Evolutionary conservation across 2,797 vertebrate genomes (phyloP).

Genomic region (Echiichthys vipera): DNA sequence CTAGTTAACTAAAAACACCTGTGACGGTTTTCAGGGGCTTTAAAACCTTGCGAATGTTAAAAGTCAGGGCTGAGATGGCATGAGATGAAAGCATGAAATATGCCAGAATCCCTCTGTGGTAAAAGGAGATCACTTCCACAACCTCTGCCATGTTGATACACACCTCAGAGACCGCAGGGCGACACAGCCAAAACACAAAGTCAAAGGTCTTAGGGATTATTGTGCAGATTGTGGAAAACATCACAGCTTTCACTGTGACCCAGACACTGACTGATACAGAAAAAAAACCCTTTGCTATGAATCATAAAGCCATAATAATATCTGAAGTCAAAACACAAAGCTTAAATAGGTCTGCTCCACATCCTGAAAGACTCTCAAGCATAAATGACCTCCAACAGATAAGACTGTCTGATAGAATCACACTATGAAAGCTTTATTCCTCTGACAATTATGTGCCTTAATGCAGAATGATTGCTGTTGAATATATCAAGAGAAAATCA

Average conservation of each 20-base stretch:
- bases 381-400: not conserved
- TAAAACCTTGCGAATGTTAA: no score
- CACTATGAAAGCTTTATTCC: not conserved
- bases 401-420: not conserved
- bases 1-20: no score
- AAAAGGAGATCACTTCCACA: not conserved
- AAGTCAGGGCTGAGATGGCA: not conserved
- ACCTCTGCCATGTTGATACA: slow-evolving; percentile 4
- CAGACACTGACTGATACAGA: slow-evolving; percentile 27
- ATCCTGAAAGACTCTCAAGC: not conserved
- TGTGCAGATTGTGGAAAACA: slow-evolving; percentile 7
- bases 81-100: not conserved
- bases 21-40: no score
- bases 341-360: not conserved
- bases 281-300: slow-evolving; percentile 3
- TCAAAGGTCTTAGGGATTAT: slow-evolving; percentile 13
- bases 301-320: slow-evolving; percentile 35
- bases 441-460: not conserved
- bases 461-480: slow-evolving; percentile 2
- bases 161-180: slow-evolving; percentile 16
- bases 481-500: not conserved
- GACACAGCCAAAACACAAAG: slow-evolving; percentile 16
- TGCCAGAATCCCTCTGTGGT: not conserved
- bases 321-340: slow-evolving; percentile 46
- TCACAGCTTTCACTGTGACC: slow-evolving; percentile 26